phyloP scores from a whole-genome alignment of 2,888 invertebrate species.

The Anorthoa munda region DNA sequence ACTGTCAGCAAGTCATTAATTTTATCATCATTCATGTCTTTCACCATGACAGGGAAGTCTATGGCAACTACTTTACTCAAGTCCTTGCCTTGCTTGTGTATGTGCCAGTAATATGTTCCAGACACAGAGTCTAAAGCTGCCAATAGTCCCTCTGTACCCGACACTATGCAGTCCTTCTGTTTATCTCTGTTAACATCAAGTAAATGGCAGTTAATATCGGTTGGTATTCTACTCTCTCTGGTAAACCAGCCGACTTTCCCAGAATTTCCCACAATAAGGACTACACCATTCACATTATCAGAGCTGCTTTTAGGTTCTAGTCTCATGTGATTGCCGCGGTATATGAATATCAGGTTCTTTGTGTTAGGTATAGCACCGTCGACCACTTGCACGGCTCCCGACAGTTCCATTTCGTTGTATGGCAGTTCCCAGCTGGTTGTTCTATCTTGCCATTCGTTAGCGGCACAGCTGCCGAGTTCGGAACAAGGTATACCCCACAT shows the following conservation, averaged over 20 bases:
- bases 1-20: slow-evolving; percentile 93
- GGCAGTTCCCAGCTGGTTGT: slow-evolving; percentile 93
- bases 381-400: slow-evolving; percentile 93
- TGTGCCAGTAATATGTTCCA: slow-evolving; percentile 91
- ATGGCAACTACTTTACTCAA: slow-evolving; percentile 90
- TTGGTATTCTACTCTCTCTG: slow-evolving; percentile 92
- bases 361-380: slow-evolving; percentile 92
- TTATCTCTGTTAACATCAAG: slow-evolving; percentile 94
- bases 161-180: slow-evolving; percentile 94
- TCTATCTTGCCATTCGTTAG: slow-evolving; percentile 88
- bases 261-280: slow-evolving; percentile 93
- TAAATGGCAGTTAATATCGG: slow-evolving; percentile 93
- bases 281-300: slow-evolving; percentile 92
- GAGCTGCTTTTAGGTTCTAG: slow-evolving; percentile 86
- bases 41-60: slow-evolving; percentile 93
- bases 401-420: slow-evolving; percentile 93
- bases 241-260: slow-evolving; percentile 95
- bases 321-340: slow-evolving; percentile 92
- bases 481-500: slow-evolving; percentile 95
- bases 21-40: slow-evolving; percentile 94
- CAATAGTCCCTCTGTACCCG: slow-evolving; percentile 92
- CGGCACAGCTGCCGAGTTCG: slow-evolving; percentile 92
- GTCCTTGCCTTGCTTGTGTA: slow-evolving; percentile 89
- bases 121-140: slow-evolving; percentile 90
- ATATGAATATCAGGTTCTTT: slow-evolving; percentile 94